A percentile compares a stretch with the other conserved stretches of the same genome.
phyloP scores from a whole-genome alignment of 2,888 invertebrate genomes.

The Coleophora deauratella region DNA sequence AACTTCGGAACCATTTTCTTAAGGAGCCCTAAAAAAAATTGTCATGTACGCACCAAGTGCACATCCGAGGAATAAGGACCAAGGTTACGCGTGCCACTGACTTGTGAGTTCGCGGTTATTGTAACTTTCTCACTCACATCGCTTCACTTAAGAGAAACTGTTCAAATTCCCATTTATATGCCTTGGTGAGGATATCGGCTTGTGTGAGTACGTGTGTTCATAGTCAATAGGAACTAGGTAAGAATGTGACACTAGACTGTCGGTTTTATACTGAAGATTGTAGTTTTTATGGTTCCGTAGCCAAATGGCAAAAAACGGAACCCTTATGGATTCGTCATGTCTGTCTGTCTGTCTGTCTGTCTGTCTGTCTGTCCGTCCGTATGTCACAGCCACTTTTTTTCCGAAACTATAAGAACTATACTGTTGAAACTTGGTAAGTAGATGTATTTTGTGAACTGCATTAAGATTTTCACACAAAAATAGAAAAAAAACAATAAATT shows the following conservation, averaged over 20 bases:
- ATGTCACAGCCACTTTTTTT: no score
- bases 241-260: not conserved
- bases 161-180: not conserved
- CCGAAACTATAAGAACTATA: no score
- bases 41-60: constrained; percentile 10
- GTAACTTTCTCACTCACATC: constrained; percentile 11
- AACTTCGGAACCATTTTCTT: not conserved
- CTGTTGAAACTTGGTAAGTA: no score
- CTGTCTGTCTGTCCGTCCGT: no score
- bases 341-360: no score
- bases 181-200: not conserved
- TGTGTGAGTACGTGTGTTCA: not conserved
- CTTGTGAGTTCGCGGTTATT: constrained; percentile 5
- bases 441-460: no score
- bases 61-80: constrained; percentile 3
- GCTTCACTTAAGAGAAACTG: not conserved
- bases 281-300: no score
- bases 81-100: constrained; percentile 6
- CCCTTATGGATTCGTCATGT: no score
- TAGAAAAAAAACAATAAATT: no score
- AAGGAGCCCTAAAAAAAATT: constrained; percentile 7
- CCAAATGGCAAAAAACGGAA: no score
- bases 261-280: not conserved
- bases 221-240: not conserved
- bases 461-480: no score